Evolutionary conservation across 2,888 invertebrate genomes (phyloP).

Genomic region (Desoria tigrina): DNA sequence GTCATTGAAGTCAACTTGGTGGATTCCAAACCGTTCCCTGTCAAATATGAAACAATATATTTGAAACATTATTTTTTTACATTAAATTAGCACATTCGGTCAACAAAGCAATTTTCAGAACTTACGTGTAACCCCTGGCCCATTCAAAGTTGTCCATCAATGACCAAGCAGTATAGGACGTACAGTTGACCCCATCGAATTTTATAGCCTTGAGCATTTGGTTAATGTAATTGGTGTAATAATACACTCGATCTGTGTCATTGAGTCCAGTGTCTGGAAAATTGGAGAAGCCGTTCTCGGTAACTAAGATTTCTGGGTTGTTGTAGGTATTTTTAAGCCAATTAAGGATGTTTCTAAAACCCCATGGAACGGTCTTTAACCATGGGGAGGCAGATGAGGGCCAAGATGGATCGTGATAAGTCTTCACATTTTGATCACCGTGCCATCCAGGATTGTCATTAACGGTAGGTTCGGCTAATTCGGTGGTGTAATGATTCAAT

Average conservation of each 20-base stretch:
- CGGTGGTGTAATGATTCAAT: constrained; percentile 31
- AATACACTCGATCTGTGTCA: constrained; percentile 47
- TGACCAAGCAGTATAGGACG: constrained; percentile 31
- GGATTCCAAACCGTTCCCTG: constrained; percentile 6
- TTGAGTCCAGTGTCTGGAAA: constrained; percentile 28
- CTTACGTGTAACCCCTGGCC: constrained; percentile 6
- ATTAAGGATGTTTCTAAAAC: constrained; percentile 40
- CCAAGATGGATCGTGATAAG: constrained; percentile 38
- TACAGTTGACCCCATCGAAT: constrained; percentile 44
- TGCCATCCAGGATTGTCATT: constrained; percentile 16
- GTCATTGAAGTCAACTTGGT: constrained; percentile 6
- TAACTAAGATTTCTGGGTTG: constrained; percentile 56
- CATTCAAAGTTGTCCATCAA: constrained; percentile 39
- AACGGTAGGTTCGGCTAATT: not conserved
- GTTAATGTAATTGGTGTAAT: constrained; percentile 48
- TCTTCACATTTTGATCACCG: constrained; percentile 31
- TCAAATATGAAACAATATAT: too few species aligned
- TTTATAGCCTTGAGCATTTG: constrained; percentile 49
- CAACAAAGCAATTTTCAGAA: not conserved
- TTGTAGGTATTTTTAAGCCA: constrained; percentile 46
- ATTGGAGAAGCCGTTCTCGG: constrained; percentile 49
- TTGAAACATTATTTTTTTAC: too few species aligned
- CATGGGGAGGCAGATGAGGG: constrained; percentile 35
- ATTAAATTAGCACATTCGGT: not conserved
- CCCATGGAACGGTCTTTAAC: constrained; percentile 49